Percentiles rank a stretch among this genome's conserved stretches.
Evolutionary conservation across 2,888 invertebrate species (phyloP).

Genomic region (Tetramorium bicarinatum): DNA sequence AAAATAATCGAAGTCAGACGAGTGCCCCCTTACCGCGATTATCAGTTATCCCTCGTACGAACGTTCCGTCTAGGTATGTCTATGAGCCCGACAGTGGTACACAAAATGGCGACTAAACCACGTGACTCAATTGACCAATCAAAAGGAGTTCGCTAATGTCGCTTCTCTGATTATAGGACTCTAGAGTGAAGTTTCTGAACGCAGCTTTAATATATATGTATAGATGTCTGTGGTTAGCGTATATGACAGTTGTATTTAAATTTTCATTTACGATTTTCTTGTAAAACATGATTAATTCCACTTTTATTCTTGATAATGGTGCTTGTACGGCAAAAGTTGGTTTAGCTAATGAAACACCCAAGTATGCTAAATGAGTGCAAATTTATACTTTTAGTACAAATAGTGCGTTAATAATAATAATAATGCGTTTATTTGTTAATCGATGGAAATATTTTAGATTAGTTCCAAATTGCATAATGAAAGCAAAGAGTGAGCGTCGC

Average conservation of each 20-base stretch:
- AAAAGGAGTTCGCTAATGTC: no score
- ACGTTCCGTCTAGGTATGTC: no score
- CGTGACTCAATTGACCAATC: no score
- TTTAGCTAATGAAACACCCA: conserved; percentile 90
- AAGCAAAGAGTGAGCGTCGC: conserved; percentile 98
- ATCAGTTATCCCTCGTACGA: no score
- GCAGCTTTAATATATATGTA: no score
- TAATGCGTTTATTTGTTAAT: conserved; percentile 2
- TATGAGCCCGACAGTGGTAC: no score
- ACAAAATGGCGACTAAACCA: no score
- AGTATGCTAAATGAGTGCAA: conserved; percentile 73
- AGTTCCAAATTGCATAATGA: conserved; percentile 98
- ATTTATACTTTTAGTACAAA: background rate
- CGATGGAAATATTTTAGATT: conserved; percentile 86
- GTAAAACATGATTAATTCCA: conserved; percentile 80
- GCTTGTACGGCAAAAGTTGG: conserved; percentile 95
- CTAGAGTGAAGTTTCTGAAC: no score
- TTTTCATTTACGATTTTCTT: background rate
- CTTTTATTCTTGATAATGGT: conserved; percentile 95
- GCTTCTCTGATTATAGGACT: no score
- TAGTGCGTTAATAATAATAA: background rate
- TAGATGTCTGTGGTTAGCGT: no score
- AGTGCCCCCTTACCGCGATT: no score
- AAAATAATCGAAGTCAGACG: no score
- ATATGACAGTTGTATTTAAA: background rate